Evolutionary conservation across 2,797 vertebrate species (phyloP).

Genomic region (Falco peregrinus): DNA sequence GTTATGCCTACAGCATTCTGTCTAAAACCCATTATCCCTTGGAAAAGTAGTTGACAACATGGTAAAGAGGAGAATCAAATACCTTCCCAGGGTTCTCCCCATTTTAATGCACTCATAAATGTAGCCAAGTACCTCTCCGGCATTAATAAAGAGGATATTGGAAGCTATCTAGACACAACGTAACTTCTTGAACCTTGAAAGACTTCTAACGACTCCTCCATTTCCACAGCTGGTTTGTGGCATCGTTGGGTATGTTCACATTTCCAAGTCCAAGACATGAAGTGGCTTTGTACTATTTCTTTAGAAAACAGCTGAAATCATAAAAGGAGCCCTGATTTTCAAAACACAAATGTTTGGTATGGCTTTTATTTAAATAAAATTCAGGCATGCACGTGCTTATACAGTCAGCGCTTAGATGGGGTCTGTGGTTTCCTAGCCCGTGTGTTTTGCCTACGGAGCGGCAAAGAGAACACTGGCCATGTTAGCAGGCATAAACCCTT

Average conservation of each 20-base stretch:
- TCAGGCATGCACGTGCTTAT: neutral
- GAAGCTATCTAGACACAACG: neutral
- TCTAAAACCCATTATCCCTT: neutral
- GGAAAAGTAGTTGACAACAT: neutral
- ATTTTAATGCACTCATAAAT: neutral
- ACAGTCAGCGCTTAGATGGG: neutral
- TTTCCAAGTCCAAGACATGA: neutral
- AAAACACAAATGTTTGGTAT: neutral
- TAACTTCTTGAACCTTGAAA: neutral
- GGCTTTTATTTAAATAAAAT: neutral
- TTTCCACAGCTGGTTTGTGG: neutral
- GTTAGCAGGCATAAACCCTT: neutral
- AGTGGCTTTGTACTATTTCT: neutral
- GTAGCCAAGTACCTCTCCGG: neutral
- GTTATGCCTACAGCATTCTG: neutral
- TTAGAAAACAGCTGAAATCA: neutral
- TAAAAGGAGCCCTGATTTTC: neutral
- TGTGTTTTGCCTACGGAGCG: neutral
- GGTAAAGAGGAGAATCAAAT: neutral
- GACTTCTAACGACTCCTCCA: neutral
- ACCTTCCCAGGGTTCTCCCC: neutral
- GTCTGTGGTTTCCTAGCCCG: neutral
- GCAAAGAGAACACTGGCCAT: fast-evolving
- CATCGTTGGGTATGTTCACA: neutral
- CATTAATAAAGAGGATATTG: neutral